Evolutionary conservation across 2,113 vertebrate species (phyloP).

Genomic region (Cebus imitator): DNA sequence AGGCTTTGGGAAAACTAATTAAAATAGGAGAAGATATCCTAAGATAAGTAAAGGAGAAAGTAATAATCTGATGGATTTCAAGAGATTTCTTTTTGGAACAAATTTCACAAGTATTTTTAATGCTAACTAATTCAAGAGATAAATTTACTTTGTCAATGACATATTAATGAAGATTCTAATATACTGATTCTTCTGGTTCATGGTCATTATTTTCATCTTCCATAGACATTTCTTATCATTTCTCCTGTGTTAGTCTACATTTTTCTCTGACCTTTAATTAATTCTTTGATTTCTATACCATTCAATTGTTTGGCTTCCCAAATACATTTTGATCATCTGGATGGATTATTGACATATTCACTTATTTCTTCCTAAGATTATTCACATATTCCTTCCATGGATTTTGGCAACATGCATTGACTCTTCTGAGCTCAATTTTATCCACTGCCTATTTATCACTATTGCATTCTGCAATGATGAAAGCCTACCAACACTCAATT

Average conservation of each 20-base stretch:
- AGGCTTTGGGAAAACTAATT: not conserved
- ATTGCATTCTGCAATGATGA: not conserved
- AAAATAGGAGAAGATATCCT: not conserved
- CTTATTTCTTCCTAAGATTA: not conserved
- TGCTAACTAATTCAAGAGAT: not conserved
- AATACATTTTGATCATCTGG: not conserved
- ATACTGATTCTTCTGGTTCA: not conserved
- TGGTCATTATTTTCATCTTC: not conserved
- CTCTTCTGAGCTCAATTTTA: not conserved
- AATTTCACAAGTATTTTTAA: not conserved
- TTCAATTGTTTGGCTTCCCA: not conserved
- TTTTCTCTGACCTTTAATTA: not conserved
- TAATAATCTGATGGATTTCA: not conserved
- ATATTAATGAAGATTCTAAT: not conserved
- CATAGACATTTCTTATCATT: not conserved
- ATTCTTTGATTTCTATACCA: not conserved
- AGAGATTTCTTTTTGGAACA: not conserved
- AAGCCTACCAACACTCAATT: not conserved
- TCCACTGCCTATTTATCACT: not conserved
- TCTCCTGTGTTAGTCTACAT: not conserved
- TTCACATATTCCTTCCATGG: not conserved
- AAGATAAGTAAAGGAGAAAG: not conserved
- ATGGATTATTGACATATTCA: not conserved
- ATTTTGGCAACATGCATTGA: not conserved
- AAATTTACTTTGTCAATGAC: not conserved